These are phyloP conservation scores for Pristis pectinata DNA, from an alignment of 2,797 vertebrate genomes.

Conservation along the genomic window DNA sequence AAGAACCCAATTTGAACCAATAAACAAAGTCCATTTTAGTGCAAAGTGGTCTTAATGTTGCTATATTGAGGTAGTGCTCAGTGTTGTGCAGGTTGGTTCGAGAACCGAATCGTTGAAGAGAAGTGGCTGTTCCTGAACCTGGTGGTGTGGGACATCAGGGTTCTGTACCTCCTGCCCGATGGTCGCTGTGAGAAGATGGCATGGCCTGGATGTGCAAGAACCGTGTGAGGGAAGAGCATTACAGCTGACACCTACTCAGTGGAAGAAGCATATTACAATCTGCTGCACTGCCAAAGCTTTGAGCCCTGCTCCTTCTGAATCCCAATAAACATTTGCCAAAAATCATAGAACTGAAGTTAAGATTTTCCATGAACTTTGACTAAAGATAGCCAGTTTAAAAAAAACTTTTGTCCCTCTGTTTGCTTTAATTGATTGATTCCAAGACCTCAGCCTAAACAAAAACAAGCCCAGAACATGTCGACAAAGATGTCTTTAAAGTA, in stretches of 20 bases:
- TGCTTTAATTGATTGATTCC: slow-evolving; percentile 1
- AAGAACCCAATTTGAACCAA: too few species aligned
- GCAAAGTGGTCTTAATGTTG: too few species aligned
- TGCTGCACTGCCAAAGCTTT: background rate
- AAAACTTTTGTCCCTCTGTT: slow-evolving; percentile 1
- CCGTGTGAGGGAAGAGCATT: background rate
- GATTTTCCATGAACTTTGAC: background rate
- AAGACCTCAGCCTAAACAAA: slow-evolving; percentile 18
- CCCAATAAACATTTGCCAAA: background rate
- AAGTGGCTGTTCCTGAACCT: too few species aligned
- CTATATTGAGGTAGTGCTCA: too few species aligned
- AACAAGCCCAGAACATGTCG: background rate
- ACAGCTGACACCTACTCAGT: background rate
- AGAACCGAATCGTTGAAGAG: too few species aligned
- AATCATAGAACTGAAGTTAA: background rate
- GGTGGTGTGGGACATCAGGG: too few species aligned
- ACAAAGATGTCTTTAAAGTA: background rate
- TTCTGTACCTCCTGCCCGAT: too few species aligned
- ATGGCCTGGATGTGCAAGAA: too few species aligned
- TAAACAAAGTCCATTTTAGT: too few species aligned
- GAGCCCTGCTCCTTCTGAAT: background rate
- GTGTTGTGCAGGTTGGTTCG: too few species aligned
- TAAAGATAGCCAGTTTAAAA: background rate
- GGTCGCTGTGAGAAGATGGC: too few species aligned
- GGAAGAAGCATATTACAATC: background rate